These are phyloP conservation scores for Argynnis bischoffii DNA, from an alignment of 2,888 invertebrate species.

Conservation along the genomic window DNA sequence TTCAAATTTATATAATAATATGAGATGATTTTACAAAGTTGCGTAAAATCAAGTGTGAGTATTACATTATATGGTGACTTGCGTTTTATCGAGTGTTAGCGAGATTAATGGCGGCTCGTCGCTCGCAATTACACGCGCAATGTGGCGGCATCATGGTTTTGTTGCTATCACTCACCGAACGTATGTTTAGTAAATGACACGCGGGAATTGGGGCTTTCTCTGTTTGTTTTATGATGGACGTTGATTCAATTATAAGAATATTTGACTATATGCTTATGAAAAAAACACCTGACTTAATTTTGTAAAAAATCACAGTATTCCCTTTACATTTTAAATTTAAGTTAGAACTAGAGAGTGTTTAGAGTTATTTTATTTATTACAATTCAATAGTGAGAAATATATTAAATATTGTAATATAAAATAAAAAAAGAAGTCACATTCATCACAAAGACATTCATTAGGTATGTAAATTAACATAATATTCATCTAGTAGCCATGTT, in stretches of 20 bases:
- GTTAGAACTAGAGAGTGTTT: too few relatives aligned
- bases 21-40: conserved; percentile 41
- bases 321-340: too few relatives aligned
- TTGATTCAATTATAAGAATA: conserved; percentile 37
- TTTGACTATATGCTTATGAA: background rate
- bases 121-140: conserved; percentile 79
- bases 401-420: conserved; percentile 31
- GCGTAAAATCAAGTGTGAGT: conserved; percentile 49
- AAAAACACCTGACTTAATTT: background rate
- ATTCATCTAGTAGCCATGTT: conserved; percentile 72
- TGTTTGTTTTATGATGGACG: conserved; percentile 37
- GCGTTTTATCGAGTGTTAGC: conserved; percentile 78
- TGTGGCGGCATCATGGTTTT: conserved; percentile 68
- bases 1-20: conserved; percentile 42
- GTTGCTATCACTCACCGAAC: conserved; percentile 52
- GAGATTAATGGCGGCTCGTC: conserved; percentile 78
- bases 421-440: conserved; percentile 30
- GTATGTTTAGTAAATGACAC: conserved; percentile 50
- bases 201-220: conserved; percentile 42
- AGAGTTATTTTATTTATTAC: too few relatives aligned
- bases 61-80: conserved; percentile 75
- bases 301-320: background rate
- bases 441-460: conserved; percentile 67
- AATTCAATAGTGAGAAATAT: background rate
- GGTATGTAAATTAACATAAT: conserved; percentile 73